Evolutionary conservation across 2,888 invertebrate species (phyloP).

Genomic region (Trachelus stipa): DNA sequence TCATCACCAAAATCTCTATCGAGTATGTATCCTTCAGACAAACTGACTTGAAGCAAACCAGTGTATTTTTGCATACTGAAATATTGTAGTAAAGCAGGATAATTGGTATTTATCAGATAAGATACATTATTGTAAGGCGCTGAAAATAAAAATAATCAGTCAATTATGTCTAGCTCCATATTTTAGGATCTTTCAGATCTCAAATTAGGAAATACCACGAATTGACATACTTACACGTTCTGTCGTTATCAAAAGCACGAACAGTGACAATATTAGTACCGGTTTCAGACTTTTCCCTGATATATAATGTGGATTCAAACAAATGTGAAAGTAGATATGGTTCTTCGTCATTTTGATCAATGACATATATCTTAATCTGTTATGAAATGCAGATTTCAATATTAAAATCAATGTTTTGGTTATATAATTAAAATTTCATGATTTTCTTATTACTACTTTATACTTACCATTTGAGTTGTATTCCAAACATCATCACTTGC

Average conservation of each 20-base stretch:
- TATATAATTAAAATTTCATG: not conserved
- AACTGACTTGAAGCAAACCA: conserved; percentile 68
- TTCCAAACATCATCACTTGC: conserved; percentile 69
- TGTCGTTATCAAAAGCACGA: conserved; percentile 69
- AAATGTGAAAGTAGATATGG: conserved; percentile 61
- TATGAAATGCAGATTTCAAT: conserved; percentile 24
- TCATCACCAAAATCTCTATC: conserved; percentile 70
- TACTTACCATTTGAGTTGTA: conserved; percentile 66
- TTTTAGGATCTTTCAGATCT: conserved; percentile 45
- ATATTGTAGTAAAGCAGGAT: conserved; percentile 66
- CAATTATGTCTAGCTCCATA: not conserved
- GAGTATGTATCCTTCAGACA: conserved; percentile 65
- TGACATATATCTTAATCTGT: conserved; percentile 71
- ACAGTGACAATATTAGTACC: conserved; percentile 66
- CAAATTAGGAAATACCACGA: conserved; percentile 35
- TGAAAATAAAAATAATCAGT: conserved; percentile 44
- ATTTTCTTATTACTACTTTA: conserved; percentile 6
- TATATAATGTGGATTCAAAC: conserved; percentile 60
- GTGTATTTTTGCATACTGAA: conserved; percentile 69
- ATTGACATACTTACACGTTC: conserved; percentile 68
- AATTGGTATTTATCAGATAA: conserved; percentile 69
- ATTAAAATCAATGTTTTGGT: not conserved
- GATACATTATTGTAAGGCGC: conserved; percentile 69
- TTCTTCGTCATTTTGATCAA: conserved; percentile 73
- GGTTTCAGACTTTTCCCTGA: conserved; percentile 69